phyloP scores from a whole-genome alignment of 2,888 invertebrate genomes.

The Perizoma flavofasciatum region DNA sequence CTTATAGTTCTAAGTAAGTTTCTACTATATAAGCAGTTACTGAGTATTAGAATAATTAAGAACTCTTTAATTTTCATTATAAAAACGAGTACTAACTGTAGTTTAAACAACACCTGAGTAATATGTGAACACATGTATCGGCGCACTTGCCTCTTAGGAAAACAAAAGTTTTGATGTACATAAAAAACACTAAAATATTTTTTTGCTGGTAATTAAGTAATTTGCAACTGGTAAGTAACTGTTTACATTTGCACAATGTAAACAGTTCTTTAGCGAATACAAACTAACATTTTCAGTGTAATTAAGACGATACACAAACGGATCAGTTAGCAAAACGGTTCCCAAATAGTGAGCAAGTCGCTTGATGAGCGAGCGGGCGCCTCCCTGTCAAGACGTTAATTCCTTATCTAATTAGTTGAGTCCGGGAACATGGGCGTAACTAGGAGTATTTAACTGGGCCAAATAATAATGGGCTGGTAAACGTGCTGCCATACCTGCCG shows the following conservation, averaged over 20 bases:
- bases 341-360: slow-evolving; percentile 61
- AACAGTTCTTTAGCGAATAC: slow-evolving; percentile 11
- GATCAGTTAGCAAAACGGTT: slow-evolving; percentile 61
- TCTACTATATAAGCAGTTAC: too few relatives aligned
- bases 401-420: slow-evolving; percentile 75
- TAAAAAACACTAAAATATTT: too few relatives aligned
- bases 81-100: neutral
- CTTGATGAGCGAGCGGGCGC: slow-evolving; percentile 57
- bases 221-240: too few relatives aligned
- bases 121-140: too few relatives aligned
- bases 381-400: slow-evolving; percentile 72
- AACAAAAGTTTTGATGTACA: too few relatives aligned
- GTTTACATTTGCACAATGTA: neutral
- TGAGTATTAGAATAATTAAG: too few relatives aligned
- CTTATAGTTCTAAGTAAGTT: too few relatives aligned
- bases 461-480: neutral
- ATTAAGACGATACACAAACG: slow-evolving; percentile 47
- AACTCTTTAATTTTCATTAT: too few relatives aligned
- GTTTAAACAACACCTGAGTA: too few relatives aligned
- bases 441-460: neutral
- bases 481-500: too few relatives aligned
- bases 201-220: too few relatives aligned
- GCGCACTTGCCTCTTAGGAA: too few relatives aligned
- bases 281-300: slow-evolving; percentile 34
- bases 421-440: slow-evolving; percentile 25